Evolutionary conservation across 2,888 invertebrate genomes (phyloP), one percentile per base, ranked within the genome.

Genomic region (Trichogramma dendrolimi): DNA sequence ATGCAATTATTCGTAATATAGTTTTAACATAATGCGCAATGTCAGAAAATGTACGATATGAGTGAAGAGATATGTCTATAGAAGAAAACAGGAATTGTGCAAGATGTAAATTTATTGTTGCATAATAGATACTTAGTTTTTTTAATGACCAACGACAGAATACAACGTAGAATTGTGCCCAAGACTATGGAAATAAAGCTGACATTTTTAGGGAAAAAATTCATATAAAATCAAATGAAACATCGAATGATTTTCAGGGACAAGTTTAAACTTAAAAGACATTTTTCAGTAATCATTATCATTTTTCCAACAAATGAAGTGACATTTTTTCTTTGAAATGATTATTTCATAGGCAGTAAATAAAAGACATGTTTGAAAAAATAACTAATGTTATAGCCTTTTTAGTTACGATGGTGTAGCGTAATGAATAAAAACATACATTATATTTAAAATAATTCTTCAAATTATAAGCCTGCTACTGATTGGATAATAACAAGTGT

Each of bases 91-190:
- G 43, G 54, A 62, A 51, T 43, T 58, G 60, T 60, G 62, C 55
- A 65, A 58, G 56, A 62, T 65, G 56, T 60, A 62, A 65, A 65
- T 63, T 65, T 63, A 61, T 52, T 59, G 55, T 63, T 59, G 56
- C 57, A 57, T 65, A 59, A 61, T 59, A 61, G 63, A 59, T 51
- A 11, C 63, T 59, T 58, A 43, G 55, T 62, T 62, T 64, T 62
- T 60, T 14, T 39, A 60, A 52, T 54, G 54, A 60, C 53, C 55
- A 46, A 44, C 46, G n/a, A n/a, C 57, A 11, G 38, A 10, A 54
- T 59, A 55, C 56, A 59, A 49, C 38, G 56, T 59, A 50, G 53
- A 27, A 27, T 27, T 27, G 27, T 27, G 27, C 27, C 27, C 27
- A 27, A 27, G 27, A 27, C 27, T 27, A 2, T 27, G 27, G 27